phyloP scores from a whole-genome alignment of 2,888 invertebrate genomes.

The Plebejus argus region DNA sequence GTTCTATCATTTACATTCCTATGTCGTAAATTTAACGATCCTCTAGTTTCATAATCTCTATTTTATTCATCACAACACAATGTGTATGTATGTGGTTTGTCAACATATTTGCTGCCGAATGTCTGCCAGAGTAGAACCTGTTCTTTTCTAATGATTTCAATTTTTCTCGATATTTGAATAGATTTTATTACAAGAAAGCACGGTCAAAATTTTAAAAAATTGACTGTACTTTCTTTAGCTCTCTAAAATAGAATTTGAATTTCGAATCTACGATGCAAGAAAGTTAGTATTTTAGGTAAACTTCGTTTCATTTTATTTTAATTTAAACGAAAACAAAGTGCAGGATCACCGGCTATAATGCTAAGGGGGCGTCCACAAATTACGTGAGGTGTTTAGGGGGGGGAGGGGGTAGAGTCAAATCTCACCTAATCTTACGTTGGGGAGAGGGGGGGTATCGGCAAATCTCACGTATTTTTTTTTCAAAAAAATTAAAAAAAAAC shows the following conservation, averaged over 20 bases:
- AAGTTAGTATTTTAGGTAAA: too few species aligned
- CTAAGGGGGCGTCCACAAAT: too few species aligned
- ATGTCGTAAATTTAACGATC: conserved; percentile 37
- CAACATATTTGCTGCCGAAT: conserved; percentile 4
- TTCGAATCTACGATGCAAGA: not conserved
- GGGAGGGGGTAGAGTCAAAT: too few species aligned
- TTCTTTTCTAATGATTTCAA: not conserved
- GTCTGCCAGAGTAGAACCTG: not conserved
- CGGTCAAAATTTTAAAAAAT: not conserved
- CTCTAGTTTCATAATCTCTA: conserved; percentile 7
- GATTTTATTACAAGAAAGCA: not conserved
- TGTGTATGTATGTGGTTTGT: conserved; percentile 8
- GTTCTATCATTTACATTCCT: conserved; percentile 44
- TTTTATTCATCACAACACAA: conserved; percentile 40
- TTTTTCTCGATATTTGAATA: not conserved
- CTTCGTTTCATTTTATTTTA: too few species aligned
- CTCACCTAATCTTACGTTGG: too few species aligned
- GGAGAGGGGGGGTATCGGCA: too few species aligned
- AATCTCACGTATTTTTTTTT: too few species aligned
- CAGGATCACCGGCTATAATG: too few species aligned
- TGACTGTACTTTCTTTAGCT: not conserved
- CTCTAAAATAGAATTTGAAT: not conserved
- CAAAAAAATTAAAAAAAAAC: too few species aligned
- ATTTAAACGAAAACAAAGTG: too few species aligned
- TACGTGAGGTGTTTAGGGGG: too few species aligned